Evolutionary conservation across 2,113 vertebrate species (phyloP).

Genomic region (Spea multiplicata): DNA sequence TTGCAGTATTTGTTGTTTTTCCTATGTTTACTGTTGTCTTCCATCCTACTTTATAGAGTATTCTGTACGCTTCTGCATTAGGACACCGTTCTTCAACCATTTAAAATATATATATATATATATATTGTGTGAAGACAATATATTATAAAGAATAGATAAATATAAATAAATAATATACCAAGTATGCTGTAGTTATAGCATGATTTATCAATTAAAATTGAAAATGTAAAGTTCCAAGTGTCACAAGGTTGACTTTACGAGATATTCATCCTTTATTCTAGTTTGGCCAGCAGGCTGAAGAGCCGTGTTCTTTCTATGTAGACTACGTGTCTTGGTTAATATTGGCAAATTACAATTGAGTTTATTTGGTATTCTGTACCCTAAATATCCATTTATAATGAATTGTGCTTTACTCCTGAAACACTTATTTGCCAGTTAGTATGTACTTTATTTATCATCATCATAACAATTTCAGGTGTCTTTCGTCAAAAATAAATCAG

Average conservation of each 20-base stretch:
- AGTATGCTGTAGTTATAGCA: neutral
- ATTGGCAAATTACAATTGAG: neutral
- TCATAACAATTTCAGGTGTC: no score
- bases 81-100: conserved; percentile 22
- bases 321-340: neutral
- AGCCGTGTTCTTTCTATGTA: conserved; percentile 10
- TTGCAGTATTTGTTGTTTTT: conserved; percentile 8
- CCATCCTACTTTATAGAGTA: conserved; percentile 2
- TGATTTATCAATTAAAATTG: neutral
- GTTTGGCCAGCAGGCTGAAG: conserved; percentile 12
- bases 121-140: no score
- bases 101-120: no score
- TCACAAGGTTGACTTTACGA: no score
- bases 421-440: no score
- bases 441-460: no score
- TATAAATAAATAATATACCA: neutral
- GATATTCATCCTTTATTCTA: neutral
- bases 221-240: neutral
- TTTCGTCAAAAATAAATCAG: no score
- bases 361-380: neutral
- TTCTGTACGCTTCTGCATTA: conserved; percentile 11
- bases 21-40: conserved; percentile 9
- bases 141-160: neutral
- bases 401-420: no score
- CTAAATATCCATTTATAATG: no score